Evolutionary conservation across 2,888 invertebrate genomes (phyloP), one percentile per base, ranked within the genome.

Genomic region (Cosmia pyralina): DNA sequence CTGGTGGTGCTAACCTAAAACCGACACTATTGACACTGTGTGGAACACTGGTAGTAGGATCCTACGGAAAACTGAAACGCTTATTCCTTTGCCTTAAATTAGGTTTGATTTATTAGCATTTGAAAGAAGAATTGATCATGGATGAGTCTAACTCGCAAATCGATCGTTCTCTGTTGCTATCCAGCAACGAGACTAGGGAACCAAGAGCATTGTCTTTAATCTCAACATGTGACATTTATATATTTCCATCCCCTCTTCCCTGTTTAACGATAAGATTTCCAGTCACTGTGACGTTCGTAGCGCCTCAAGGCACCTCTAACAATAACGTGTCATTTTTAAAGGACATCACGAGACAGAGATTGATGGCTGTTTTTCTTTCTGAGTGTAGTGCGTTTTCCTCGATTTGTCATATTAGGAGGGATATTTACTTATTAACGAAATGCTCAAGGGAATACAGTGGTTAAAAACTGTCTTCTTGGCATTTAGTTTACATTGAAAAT

Each of bases 261-360:
- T 38, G 5, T 57, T 28, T 8, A n/a, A 17, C 38, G 77, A 74
- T 77, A 72, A 72, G 46, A 77, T 73, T 69, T 55, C n/a, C 52
- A 62, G 52, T 72, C 58, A 67, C 57, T 58, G 60, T 57, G 50
- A 66, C 73, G n/a, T 57, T 44, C n/a, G 46, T 69, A 64, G 72
- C 46, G 79, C 74, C 75, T 67, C 57, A 41, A 55, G 76, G 68
- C 57, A 59, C 55, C 59, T 62, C 62, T 50, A 13, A 82, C 62
- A 82, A 72, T 77, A 77, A 77, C 79, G 28, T 69, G 73, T 69
- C 70, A 76, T 83, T 81, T 75, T 79, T 76, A 79, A 66, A 72
- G 59, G 77, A 72, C 70, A 58, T 60, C 46, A 15, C 50, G 0
- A 71, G 83, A 72, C 83, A 72, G 63, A 60, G 81, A 83, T 68